Percentiles rank a stretch among this genome's conserved stretches.
Evolutionary conservation across 2,797 vertebrate genomes (phyloP).

Genomic region (Zenarchopterus dispar): DNA sequence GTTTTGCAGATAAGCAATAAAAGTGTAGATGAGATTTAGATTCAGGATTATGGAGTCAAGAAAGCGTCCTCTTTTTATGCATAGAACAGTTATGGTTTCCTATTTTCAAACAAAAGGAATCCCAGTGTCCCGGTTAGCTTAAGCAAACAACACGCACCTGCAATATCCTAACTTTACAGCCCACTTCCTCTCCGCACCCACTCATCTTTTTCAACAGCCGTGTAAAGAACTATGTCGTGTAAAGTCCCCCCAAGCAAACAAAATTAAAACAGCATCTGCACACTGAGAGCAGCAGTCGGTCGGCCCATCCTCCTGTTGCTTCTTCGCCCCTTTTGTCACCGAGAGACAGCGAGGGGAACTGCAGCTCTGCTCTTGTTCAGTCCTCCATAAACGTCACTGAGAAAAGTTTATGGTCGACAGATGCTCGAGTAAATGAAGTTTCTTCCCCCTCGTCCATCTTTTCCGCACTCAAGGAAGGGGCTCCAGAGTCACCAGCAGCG

Average conservation of each 20-base stretch:
- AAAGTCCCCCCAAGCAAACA: constrained; percentile 36
- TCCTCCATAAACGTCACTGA: constrained; percentile 80
- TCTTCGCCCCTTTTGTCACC: constrained; percentile 69
- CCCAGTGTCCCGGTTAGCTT: constrained; percentile 22
- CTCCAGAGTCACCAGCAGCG: constrained; percentile 64
- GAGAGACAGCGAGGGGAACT: constrained; percentile 48
- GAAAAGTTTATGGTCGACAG: constrained; percentile 83
- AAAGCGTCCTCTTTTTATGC: constrained; percentile 1
- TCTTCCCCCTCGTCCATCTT: constrained; percentile 43
- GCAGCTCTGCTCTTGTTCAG: constrained; percentile 72
- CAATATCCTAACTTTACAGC: constrained; percentile 27
- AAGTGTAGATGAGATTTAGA: not conserved
- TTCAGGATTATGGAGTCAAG: not conserved
- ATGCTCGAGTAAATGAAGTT: constrained; percentile 78
- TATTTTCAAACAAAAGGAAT: constrained; percentile 30
- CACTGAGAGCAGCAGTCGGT: constrained; percentile 59
- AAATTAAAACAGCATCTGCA: constrained; percentile 67
- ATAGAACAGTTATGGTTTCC: not conserved
- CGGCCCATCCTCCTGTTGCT: constrained; percentile 65
- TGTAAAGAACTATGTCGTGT: constrained; percentile 26
- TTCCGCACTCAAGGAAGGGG: constrained; percentile 54
- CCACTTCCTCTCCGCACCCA: constrained; percentile 15
- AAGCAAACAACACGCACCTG: constrained; percentile 49
- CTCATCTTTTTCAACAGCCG: not conserved
- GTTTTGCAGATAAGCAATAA: not conserved